A percentile compares a stretch with the other conserved stretches of the same genome.
Conservation (phyloP, 2,888 invertebrate species). For the Drosophila setosimentum region DNA sequence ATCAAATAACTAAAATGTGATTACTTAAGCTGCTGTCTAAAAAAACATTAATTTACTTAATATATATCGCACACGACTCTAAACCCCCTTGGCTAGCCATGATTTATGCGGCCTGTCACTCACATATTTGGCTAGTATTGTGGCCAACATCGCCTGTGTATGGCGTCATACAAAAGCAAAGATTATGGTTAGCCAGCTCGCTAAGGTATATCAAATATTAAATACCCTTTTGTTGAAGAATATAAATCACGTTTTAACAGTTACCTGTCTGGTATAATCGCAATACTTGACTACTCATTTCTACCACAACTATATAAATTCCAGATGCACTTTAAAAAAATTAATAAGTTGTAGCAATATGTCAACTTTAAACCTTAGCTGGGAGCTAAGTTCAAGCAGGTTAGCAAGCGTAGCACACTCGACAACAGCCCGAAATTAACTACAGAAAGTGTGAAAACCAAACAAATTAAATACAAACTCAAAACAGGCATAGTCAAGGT, state of each 20-base stretch:
- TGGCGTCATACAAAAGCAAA: constrained; percentile 65
- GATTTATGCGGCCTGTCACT: constrained; percentile 67
- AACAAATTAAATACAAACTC: constrained; percentile 10
- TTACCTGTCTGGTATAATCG: neutral
- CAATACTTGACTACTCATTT: neutral
- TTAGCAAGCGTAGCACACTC: neutral
- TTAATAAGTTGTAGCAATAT: too few relatives aligned
- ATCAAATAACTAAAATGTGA: constrained; percentile 26
- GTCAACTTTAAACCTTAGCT: neutral
- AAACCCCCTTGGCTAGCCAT: constrained; percentile 36
- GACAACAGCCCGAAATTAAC: neutral
- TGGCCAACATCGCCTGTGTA: constrained; percentile 45
- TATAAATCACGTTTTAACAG: neutral
- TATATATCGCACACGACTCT: constrained; percentile 1
- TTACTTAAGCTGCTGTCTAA: constrained; percentile 33
- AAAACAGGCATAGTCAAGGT: constrained; percentile 17
- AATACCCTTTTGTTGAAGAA: constrained; percentile 5
- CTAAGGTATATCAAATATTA: neutral
- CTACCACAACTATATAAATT: neutral
- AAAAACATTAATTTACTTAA: constrained; percentile 19
- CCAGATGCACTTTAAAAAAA: neutral
- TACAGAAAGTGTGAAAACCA: neutral
- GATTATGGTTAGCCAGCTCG: neutral
- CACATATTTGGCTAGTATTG: constrained; percentile 48
- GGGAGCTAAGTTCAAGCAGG: neutral